Evolutionary conservation across 1,140 invertebrate species (phyloP).

Genomic region (Ceratosolen solmsi): DNA sequence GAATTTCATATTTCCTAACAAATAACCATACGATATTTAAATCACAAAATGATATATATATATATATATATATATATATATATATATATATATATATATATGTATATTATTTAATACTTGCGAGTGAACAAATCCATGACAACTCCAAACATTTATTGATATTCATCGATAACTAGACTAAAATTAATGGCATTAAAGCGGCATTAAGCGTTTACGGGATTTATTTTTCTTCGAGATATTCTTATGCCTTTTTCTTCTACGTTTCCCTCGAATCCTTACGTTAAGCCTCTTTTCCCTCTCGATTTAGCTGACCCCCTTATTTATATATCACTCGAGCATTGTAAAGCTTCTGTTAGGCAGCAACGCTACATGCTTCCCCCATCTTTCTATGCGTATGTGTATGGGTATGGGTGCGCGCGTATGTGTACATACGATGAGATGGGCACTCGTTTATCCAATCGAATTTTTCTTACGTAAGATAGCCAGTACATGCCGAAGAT

Average conservation of each 20-base stretch:
- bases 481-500: not conserved
- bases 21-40: too few relatives aligned
- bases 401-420: not conserved
- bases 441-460: not conserved
- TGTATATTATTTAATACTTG: too few relatives aligned
- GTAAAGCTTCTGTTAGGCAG: not conserved
- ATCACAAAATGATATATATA: too few relatives aligned
- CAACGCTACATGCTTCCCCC: not conserved
- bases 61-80: too few relatives aligned
- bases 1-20: too few relatives aligned
- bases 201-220: not conserved
- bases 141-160: too few relatives aligned
- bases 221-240: not conserved
- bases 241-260: not conserved
- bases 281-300: not conserved
- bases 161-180: too few relatives aligned
- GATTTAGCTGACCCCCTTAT: conserved; percentile 28
- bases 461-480: not conserved
- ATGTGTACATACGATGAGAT: too few relatives aligned
- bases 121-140: too few relatives aligned
- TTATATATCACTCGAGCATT: conserved; percentile 4
- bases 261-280: not conserved
- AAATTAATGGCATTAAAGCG: too few relatives aligned
- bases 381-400: not conserved
- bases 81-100: too few relatives aligned